Percentiles rank a stretch among this genome's conserved stretches.
phyloP scores from a whole-genome alignment of 1,140 invertebrate genomes.

The Drosophila tsacasi region DNA sequence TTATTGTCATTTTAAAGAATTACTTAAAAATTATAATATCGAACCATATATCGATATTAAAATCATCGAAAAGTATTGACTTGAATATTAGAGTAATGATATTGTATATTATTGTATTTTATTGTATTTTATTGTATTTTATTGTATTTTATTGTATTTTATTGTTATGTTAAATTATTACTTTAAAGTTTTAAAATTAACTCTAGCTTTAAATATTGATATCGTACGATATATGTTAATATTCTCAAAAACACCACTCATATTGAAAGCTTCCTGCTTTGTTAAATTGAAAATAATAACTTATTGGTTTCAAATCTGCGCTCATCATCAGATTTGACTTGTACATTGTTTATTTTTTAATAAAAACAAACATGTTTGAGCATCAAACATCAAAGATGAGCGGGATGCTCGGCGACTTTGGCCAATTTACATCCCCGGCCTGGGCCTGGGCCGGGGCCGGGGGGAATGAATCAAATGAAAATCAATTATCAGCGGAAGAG shows the following conservation, averaged over 20 bases:
- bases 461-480: constrained; percentile 70
- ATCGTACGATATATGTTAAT: not conserved
- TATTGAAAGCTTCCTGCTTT: not conserved
- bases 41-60: not conserved
- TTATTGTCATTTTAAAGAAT: no score
- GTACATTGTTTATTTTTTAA: not conserved
- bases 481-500: constrained; percentile 58
- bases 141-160: no score
- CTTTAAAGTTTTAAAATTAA: no score
- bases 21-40: not conserved
- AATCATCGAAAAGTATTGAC: not conserved
- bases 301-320: not conserved
- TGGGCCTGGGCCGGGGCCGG: not conserved
- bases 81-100: not conserved
- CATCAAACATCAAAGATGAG: constrained; percentile 16
- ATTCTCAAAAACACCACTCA: not conserved
- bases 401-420: not conserved
- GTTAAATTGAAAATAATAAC: constrained; percentile 3
- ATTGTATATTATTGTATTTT: not conserved
- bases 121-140: not conserved
- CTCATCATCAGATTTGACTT: not conserved
- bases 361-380: constrained; percentile 15
- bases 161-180: not conserved
- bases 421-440: constrained; percentile 16
- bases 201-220: no score